These are phyloP conservation scores for Herpailurus yagouaroundi DNA, from an alignment of 2,113 vertebrate species.

Conservation along the genomic window DNA sequence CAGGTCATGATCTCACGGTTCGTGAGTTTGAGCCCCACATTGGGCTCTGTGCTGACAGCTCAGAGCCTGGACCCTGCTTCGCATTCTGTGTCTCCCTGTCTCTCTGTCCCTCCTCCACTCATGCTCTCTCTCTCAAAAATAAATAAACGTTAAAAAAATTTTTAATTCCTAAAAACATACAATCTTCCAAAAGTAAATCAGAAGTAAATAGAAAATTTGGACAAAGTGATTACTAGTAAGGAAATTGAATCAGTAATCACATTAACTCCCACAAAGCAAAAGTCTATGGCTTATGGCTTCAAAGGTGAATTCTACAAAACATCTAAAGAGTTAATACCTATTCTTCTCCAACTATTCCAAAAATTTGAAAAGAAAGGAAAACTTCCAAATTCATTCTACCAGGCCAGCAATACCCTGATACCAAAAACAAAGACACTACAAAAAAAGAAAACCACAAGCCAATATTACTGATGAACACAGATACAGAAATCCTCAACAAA, in stretches of 20 bases:
- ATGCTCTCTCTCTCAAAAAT: too few relatives aligned
- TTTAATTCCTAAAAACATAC: not conserved
- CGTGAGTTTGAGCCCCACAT: too few relatives aligned
- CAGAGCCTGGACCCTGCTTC: too few relatives aligned
- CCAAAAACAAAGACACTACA: not conserved
- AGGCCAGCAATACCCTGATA: not conserved
- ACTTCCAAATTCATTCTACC: not conserved
- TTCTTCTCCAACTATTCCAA: not conserved
- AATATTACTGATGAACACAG: not conserved
- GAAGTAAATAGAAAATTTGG: not conserved
- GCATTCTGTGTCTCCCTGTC: too few relatives aligned
- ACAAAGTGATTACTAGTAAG: not conserved
- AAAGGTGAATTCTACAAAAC: not conserved
- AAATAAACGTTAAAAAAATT: too few relatives aligned
- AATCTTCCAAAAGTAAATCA: not conserved
- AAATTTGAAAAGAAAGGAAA: not conserved
- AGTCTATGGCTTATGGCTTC: not conserved
- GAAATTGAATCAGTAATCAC: not conserved
- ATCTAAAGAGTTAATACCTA: not conserved
- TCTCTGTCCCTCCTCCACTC: too few relatives aligned
- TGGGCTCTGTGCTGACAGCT: too few relatives aligned
- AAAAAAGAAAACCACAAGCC: not conserved
- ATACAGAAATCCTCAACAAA: not conserved
- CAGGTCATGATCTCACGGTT: too few relatives aligned
- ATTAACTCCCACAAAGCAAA: not conserved